Base-by-base conservation (phyloP, 2,797 vertebrate species). In the Tragelaphus eurycerus region DNA sequence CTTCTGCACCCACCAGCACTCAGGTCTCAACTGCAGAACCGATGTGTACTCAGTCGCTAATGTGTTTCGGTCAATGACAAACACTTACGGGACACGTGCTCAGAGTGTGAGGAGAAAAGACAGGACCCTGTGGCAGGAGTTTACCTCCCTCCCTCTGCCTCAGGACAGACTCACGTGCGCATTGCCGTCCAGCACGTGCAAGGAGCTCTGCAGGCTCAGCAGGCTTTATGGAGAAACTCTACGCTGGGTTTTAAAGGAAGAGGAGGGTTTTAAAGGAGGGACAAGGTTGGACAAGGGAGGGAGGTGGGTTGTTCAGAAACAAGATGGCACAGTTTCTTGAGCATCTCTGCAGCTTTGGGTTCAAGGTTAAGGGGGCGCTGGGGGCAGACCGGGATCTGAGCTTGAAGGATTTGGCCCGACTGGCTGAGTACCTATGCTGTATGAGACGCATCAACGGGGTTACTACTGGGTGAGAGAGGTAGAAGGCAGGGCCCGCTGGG, bases 171-270 rank as follows among this genome's bases (percentile, higher is more conserved):
- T 71, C 25, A 8, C 0, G 0, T 8, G 29, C 5, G 13, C 52
- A 7, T 0, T 1, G 10, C 83, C 27, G 3, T 19, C 25, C 1
- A 21, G 52, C 25, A 3, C 1, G 3, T 0, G 60, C 3, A 29
- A 50, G 14, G 38, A 10, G 6, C 54, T n/a, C 59, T 64, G 43
- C 14, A 16, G 62, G 0, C 0, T 9, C 46, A 4, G 38, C 9
- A 38, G 2, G 10, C 43, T 82, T 62, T 19, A 2, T 4, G 2
- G 6, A 25, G n/a, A 17, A 52, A 21, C 16, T 43, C 60, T 2
- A 52, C 57, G 48, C 60, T 76, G 31, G 4, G 19, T 74, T 34
- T 29, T 59, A 43, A n/a, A 81, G 57, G 48, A 55, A 17, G 25
- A 50, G 38, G 0, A 11, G 15, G 14, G 25, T 31, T 55, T 79